Evolutionary conservation across 1,140 invertebrate genomes (phyloP).

Genomic region (Zaprionus nigranus): DNA sequence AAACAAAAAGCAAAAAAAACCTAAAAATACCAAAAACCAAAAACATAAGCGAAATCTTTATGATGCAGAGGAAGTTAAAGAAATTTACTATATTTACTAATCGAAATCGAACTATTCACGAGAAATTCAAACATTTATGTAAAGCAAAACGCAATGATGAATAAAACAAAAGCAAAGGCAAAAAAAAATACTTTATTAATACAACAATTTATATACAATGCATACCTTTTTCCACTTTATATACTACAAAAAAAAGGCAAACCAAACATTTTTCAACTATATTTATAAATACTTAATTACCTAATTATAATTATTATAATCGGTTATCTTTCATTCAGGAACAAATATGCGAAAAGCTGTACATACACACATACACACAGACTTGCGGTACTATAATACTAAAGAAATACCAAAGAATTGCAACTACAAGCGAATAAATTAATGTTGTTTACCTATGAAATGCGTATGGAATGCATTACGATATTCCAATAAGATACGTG

Average conservation of each 20-base stretch:
- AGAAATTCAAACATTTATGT: conserved; percentile 50
- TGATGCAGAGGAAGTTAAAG: conserved; percentile 7
- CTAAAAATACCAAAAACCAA: conserved; percentile 17
- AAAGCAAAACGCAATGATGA: conserved; percentile 25
- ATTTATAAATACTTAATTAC: conserved; percentile 18
- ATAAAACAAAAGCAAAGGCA: conserved; percentile 38
- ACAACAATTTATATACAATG: conserved; percentile 57
- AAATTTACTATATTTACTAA: conserved; percentile 70
- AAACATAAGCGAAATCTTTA: conserved; percentile 15
- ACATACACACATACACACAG: conserved; percentile 22
- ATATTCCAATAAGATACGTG: conserved; percentile 28
- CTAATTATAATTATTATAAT: conserved; percentile 18
- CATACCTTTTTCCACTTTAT: conserved; percentile 77
- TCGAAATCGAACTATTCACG: conserved; percentile 62
- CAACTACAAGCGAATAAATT: neutral
- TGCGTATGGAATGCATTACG: neutral
- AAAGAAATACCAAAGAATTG: conserved; percentile 11
- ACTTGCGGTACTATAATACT: neutral
- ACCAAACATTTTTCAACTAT: conserved; percentile 44
- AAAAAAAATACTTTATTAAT: conserved; percentile 38
- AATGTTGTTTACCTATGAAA: neutral
- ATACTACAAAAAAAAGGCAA: conserved; percentile 54
- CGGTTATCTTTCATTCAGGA: conserved; percentile 13
- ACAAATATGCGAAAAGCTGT: conserved; percentile 15
- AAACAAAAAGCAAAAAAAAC: conserved; percentile 27